Base-by-base conservation (phyloP, 2,797 vertebrate species). In the Onychomys leucogaster region DNA sequence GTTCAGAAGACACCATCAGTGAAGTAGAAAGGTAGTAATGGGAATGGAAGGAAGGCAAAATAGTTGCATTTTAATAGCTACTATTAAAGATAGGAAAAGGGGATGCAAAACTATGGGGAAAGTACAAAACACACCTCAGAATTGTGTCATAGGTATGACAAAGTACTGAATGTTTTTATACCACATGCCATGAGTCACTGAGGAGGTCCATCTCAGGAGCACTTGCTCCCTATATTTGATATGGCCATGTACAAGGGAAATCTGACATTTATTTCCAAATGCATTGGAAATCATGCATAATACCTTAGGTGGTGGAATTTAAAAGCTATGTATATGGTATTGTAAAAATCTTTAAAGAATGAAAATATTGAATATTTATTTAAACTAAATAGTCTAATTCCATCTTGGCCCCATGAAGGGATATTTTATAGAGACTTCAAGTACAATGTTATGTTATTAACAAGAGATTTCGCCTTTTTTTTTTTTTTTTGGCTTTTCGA, bases 321-420 rank as follows among this genome's bases (percentile, higher is more conserved):
- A 57, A 91, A 37, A 63, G 7, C 32, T 19, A 76, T 16, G 23
- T 32, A n/a, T 43, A 37, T 43, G 52, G 0, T 19, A 75, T 23
- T 52, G 37, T 81, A 32, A 61, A 77, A 19, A 93, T 73, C 46
- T 52, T 83, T 76, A 43, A 94, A 84, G 11, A 34, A 90, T 81
- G 23, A 94, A 90, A 67, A 29, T 90, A 17, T 90, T 80, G 57
- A 83, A 83, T 2, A n/a, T 90, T 95, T 86, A 80, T 75, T 94
- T 87, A 95, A 85, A 34, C 14, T 67, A 87, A 91, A n/a, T 65
- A 13, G 2, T 84, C 27, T 65, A 90, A 88, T 12, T 9, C 34
- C 89, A 37, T 81, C 23, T 41, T 76, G 29, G 21, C 27, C 94
- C 65, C 76, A 46, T 76, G 75, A 29, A 41, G 43, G 25, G 5